phyloP scores from a whole-genome alignment of 2,888 invertebrate genomes.

The Tiliacea citrago region DNA sequence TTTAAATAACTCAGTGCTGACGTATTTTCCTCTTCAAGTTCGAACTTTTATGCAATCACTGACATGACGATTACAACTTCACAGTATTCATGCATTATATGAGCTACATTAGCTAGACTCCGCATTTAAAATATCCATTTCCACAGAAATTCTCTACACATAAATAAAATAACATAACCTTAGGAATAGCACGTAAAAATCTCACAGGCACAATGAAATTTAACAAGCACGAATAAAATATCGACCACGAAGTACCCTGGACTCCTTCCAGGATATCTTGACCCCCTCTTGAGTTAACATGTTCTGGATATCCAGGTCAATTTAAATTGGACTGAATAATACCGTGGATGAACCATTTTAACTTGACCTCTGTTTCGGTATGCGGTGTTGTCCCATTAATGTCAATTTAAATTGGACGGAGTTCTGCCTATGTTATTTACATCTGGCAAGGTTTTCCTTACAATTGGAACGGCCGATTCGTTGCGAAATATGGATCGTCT shows the following conservation, averaged over 20 bases:
- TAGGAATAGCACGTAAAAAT: conserved; percentile 78
- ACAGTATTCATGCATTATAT: neutral
- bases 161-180: conserved; percentile 73
- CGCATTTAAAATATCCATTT: conserved; percentile 15
- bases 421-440: conserved; percentile 74
- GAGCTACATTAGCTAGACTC: neutral
- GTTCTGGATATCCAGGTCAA: conserved; percentile 33
- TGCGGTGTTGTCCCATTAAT: conserved; percentile 24
- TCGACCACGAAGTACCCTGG: conserved; percentile 80
- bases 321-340: conserved; percentile 53
- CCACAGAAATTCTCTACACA: conserved; percentile 53
- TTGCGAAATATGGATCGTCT: conserved; percentile 86
- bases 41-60: neutral
- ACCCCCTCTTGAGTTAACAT: conserved; percentile 44
- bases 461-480: conserved; percentile 83
- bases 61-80: neutral
- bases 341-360: conserved; percentile 34
- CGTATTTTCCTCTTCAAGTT: neutral
- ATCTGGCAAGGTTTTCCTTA: conserved; percentile 82
- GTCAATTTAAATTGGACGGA: conserved; percentile 49
- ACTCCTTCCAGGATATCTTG: conserved; percentile 67
- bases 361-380: conserved; percentile 31
- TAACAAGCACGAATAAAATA: conserved; percentile 88
- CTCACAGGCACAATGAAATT: conserved; percentile 79
- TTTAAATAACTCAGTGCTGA: too few relatives aligned